Conservation (phyloP, 1,140 invertebrate species). For the Asbolus verrucosus region DNA sequence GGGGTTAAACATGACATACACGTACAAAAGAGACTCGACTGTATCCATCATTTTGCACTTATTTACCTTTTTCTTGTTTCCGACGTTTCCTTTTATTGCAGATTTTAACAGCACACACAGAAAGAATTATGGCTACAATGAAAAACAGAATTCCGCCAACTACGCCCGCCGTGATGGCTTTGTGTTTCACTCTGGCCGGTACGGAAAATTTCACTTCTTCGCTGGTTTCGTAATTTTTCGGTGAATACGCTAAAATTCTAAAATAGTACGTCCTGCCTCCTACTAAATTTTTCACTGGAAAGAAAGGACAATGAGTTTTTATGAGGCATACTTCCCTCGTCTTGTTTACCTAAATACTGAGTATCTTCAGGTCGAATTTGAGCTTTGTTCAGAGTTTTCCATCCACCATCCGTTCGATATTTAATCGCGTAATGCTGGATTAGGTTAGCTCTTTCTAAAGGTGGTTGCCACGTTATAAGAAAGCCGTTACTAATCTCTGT, state of each 20-base stretch:
- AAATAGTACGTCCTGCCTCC: slow-evolving; percentile 92
- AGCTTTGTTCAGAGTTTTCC: slow-evolving; percentile 88
- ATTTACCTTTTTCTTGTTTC: slow-evolving; percentile 95
- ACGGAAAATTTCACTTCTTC: slow-evolving; percentile 89
- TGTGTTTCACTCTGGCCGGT: slow-evolving; percentile 89
- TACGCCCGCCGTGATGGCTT: slow-evolving; percentile 92
- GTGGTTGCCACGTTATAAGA: slow-evolving; percentile 88
- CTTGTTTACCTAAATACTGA: slow-evolving; percentile 80
- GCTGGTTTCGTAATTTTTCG: slow-evolving; percentile 84
- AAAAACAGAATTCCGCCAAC: slow-evolving; percentile 96
- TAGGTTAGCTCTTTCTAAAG: slow-evolving; percentile 80
- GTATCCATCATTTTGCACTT: not conserved
- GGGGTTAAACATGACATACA: too few relatives aligned
- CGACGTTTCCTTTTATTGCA: slow-evolving; percentile 95
- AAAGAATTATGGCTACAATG: slow-evolving; percentile 95
- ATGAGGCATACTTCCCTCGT: not conserved
- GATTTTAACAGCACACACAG: slow-evolving; percentile 96
- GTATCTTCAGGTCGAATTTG: slow-evolving; percentile 90
- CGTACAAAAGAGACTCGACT: not conserved
- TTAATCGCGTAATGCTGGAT: slow-evolving; percentile 94
- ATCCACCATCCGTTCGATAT: slow-evolving; percentile 87
- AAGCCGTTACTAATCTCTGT: slow-evolving; percentile 88
- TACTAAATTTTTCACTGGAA: slow-evolving; percentile 89
- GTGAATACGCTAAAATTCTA: slow-evolving; percentile 87
- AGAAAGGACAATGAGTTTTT: slow-evolving; percentile 31